phyloP scores from a whole-genome alignment of 2,797 vertebrate genomes.

The Sebastiscus albofasciatus region DNA sequence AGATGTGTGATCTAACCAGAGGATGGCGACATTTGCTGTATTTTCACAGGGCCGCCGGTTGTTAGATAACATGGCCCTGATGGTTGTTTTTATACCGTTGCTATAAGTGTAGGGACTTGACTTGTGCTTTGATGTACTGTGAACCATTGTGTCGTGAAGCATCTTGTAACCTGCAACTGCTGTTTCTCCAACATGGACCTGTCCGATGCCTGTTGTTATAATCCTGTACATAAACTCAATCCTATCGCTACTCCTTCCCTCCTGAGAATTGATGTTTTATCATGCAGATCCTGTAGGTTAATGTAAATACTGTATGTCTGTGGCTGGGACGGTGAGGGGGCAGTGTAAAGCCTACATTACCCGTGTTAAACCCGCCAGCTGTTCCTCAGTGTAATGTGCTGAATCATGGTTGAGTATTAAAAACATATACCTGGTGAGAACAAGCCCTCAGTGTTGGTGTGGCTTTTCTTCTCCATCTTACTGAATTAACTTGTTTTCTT shows the following conservation, averaged over 20 bases:
- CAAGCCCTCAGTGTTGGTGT: constrained; percentile 6
- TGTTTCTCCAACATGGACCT: constrained; percentile 24
- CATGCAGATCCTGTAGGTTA: constrained; percentile 39
- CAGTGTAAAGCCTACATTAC: constrained; percentile 22
- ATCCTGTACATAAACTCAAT: constrained; percentile 60
- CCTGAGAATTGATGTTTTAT: constrained; percentile 35
- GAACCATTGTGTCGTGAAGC: constrained; percentile 75
- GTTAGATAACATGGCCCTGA: constrained; percentile 8
- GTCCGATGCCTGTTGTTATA: constrained; percentile 47
- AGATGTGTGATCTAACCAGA: constrained; percentile 49
- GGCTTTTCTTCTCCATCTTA: constrained; percentile 13
- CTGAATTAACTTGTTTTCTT: neutral
- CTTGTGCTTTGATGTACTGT: constrained; percentile 65
- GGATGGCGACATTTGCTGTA: constrained; percentile 64
- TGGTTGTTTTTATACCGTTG: constrained; percentile 65
- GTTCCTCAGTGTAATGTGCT: constrained; percentile 68
- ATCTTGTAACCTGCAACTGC: constrained; percentile 66
- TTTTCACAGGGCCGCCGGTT: constrained; percentile 21
- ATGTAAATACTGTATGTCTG: constrained; percentile 62
- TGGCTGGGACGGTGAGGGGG: constrained; percentile 11
- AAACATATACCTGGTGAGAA: constrained; percentile 62
- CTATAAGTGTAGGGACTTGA: constrained; percentile 50
- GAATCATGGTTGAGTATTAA: constrained; percentile 78
- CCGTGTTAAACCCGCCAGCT: constrained; percentile 48
- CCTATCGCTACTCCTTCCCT: neutral